Evolutionary conservation across 2,888 invertebrate species (phyloP).

Genomic region (Nemapogon koenigi): DNA sequence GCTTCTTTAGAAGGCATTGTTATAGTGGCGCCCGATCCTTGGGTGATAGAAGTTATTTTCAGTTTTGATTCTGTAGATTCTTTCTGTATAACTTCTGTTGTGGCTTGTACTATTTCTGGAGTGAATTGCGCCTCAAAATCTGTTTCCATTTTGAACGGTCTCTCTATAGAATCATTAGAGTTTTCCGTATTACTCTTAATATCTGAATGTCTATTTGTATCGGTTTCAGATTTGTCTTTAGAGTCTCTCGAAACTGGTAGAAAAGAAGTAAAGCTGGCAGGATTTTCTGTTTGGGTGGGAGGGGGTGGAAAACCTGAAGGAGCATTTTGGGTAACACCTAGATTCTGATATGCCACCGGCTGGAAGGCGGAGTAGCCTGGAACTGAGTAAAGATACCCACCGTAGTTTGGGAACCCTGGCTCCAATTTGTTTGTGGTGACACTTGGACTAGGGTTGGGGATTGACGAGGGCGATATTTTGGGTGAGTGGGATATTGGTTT

Average conservation of each 20-base stretch:
- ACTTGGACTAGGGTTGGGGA: constrained; percentile 53
- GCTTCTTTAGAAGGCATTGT: constrained; percentile 24
- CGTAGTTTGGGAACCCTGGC: constrained; percentile 38
- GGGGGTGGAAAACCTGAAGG: constrained; percentile 15
- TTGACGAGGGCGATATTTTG: constrained; percentile 56
- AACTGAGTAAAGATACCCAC: constrained; percentile 45
- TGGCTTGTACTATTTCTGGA: constrained; percentile 31
- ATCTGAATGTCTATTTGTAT: constrained; percentile 14
- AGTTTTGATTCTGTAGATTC: constrained; percentile 30
- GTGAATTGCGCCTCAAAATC: constrained; percentile 50
- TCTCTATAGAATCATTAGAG: constrained; percentile 10
- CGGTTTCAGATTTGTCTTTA: constrained; percentile 12
- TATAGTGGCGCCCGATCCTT: constrained; percentile 38
- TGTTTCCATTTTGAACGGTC: constrained; percentile 25
- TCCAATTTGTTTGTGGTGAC: constrained; percentile 41
- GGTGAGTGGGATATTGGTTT: constrained; percentile 44
- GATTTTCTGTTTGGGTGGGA: constrained; percentile 21
- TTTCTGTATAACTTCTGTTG: constrained; percentile 21
- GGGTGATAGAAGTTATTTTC: constrained; percentile 37
- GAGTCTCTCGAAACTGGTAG: constrained; percentile 22
- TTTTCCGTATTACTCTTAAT: constrained; percentile 10
- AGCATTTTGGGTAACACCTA: neutral
- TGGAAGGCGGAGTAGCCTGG: constrained; percentile 58
- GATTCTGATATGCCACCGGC: constrained; percentile 34
- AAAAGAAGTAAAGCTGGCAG: constrained; percentile 26